phyloP scores from a whole-genome alignment of 2,888 invertebrate genomes.

The Halictus ligatus region DNA sequence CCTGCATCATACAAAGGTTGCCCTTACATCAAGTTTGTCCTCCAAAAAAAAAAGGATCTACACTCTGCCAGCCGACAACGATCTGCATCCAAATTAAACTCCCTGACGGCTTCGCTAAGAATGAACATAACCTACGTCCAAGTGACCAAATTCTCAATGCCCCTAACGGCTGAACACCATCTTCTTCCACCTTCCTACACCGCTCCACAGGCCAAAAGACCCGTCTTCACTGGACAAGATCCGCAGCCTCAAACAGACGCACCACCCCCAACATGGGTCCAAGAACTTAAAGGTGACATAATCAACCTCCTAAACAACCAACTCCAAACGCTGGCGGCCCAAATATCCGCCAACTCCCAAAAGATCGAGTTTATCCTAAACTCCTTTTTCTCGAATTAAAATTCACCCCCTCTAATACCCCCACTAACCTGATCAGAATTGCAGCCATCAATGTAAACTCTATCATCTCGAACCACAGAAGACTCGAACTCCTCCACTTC shows the following conservation, averaged over 20 bases:
- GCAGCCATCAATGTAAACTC: too few species aligned
- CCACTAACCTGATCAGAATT: too few species aligned
- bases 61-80: too few species aligned
- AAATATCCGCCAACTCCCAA: neutral
- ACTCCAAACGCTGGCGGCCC: neutral
- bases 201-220: neutral
- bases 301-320: neutral
- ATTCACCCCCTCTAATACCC: neutral
- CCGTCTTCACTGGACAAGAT: neutral
- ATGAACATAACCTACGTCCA: neutral
- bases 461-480: too few species aligned
- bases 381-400: neutral
- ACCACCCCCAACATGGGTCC: neutral
- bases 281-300: neutral
- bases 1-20: conserved; percentile 8
- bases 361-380: neutral
- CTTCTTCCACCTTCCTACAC: neutral
- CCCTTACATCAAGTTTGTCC: neutral
- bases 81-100: too few species aligned
- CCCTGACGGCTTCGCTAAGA: neutral
- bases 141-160: neutral
- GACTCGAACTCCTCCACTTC: too few species aligned
- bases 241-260: neutral
- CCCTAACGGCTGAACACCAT: neutral
- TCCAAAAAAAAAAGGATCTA: neutral